Base-by-base conservation (phyloP, 2,888 invertebrate genomes). In the Xanthorhoe designata region DNA sequence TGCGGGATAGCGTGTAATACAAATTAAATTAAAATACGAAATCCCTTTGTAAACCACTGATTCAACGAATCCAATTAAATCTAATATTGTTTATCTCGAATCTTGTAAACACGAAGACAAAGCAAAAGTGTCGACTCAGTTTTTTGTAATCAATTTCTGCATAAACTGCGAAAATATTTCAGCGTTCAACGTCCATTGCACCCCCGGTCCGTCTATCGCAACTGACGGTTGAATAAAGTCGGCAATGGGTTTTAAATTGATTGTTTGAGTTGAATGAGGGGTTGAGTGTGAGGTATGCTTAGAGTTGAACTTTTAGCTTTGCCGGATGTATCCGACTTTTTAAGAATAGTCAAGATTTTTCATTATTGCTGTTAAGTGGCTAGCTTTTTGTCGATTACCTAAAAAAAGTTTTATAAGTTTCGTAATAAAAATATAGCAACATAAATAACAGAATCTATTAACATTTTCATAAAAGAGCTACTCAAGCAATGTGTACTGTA, bases 101-200 rank as follows among this genome's bases (percentile, higher is more conserved):
- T 84, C 81, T 79, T 79, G 77, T 79, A 81, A 84, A 82, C 79
- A 45, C 62, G 52, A 50, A 83, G 83, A 84, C 81, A 85, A 85
- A 81, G 86, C 38, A 57, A 60, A 90, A 86, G 77, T 85, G 90
- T 83, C 81, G 83, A 89, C 82, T 86, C 88, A 89, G 84, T 86
- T 68, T 83, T 86, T 79, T 79, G 83, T 85, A 89, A 89, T 90
- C 86, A 90, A 88, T 89, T 84, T 84, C 80, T 78, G 67, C 63
- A 68, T 64, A 64, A 67, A 61, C 56, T 60, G 67, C 79, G 72
- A 78, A 55, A 68, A 62, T 59, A 68, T 62, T 65, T 60, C 57
- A 65, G n/a, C 50, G 57, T 47, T 65, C 63, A 13, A 59, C 64
- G 65, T 65, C 55, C 67, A 58, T 66, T 61, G 62, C 67, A 38